Evolutionary conservation across 2,113 vertebrate genomes (phyloP).

Genomic region (Calypte anna): DNA sequence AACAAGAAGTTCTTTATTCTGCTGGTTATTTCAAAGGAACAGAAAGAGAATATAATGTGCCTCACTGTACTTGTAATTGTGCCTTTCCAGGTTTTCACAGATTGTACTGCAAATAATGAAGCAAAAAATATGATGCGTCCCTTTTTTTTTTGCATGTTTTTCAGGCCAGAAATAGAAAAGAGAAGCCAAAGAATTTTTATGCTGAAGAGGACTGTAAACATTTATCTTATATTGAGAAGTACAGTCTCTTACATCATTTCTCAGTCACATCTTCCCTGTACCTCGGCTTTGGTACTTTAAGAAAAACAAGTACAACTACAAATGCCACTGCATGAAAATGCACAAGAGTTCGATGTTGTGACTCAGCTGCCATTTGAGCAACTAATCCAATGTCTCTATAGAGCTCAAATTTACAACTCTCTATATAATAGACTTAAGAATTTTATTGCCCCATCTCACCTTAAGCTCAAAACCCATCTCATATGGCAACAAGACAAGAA

Average conservation of each 20-base stretch:
- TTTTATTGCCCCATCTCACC: not conserved
- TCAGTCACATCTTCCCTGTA: not conserved
- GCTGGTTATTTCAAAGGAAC: not conserved
- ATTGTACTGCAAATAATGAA: not conserved
- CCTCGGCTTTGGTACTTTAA: not conserved
- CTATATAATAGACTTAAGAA: not conserved
- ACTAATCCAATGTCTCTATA: not conserved
- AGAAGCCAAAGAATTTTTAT: not conserved
- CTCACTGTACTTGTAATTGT: not conserved
- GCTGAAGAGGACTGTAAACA: not conserved
- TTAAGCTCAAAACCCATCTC: not conserved
- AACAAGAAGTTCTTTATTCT: not conserved
- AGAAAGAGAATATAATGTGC: not conserved
- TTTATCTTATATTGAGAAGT: not conserved
- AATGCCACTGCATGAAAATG: not conserved
- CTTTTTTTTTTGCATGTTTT: not conserved
- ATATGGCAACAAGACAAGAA: not conserved
- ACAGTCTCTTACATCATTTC: not conserved
- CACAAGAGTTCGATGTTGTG: not conserved
- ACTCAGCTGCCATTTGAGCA: not conserved
- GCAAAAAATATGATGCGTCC: accelerated
- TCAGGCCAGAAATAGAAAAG: not conserved
- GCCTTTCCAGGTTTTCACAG: not conserved
- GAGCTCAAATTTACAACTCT: not conserved
- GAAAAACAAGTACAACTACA: not conserved